phyloP scores from a whole-genome alignment of 2,888 invertebrate genomes.

The Taenaris catops region DNA sequence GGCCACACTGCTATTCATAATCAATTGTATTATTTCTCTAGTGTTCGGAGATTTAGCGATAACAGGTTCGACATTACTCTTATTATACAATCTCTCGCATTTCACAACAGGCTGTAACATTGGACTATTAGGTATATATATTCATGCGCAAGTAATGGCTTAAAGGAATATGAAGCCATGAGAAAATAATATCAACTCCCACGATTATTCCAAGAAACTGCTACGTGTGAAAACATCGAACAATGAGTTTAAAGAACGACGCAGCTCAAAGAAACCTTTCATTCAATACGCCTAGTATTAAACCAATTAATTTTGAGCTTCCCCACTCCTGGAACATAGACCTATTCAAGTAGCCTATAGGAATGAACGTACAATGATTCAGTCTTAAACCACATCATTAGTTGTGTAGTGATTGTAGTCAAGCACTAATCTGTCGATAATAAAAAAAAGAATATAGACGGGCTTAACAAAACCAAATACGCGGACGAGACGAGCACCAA shows the following conservation, averaged over 20 bases:
- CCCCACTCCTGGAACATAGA: constrained; percentile 31
- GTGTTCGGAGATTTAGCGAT: too few species aligned
- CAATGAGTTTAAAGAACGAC: constrained; percentile 51
- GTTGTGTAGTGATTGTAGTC: too few species aligned
- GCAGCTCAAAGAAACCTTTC: constrained; percentile 58
- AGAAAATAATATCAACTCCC: constrained; percentile 29
- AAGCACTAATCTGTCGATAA: too few species aligned
- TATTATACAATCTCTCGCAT: background rate
- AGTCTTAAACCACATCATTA: too few species aligned
- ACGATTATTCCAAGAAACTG: constrained; percentile 26
- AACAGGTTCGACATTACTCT: too few species aligned
- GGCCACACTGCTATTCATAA: too few species aligned
- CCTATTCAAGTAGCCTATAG: constrained; percentile 17
- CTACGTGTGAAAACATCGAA: constrained; percentile 60
- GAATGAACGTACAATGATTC: too few species aligned
- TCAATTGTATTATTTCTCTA: too few species aligned
- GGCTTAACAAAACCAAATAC: too few species aligned
- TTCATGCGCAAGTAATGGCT: constrained; percentile 1
- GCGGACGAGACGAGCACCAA: too few species aligned
- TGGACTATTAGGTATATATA: background rate
- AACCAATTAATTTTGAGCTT: constrained; percentile 40
- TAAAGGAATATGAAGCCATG: constrained; percentile 14
- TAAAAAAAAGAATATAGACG: too few species aligned
- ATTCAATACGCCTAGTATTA: constrained; percentile 53
- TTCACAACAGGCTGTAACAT: constrained; percentile 5